Evolutionary conservation across 2,113 vertebrate genomes (phyloP), one percentile per base, ranked within the genome.

Genomic region (Rhabdornis inornatus): DNA sequence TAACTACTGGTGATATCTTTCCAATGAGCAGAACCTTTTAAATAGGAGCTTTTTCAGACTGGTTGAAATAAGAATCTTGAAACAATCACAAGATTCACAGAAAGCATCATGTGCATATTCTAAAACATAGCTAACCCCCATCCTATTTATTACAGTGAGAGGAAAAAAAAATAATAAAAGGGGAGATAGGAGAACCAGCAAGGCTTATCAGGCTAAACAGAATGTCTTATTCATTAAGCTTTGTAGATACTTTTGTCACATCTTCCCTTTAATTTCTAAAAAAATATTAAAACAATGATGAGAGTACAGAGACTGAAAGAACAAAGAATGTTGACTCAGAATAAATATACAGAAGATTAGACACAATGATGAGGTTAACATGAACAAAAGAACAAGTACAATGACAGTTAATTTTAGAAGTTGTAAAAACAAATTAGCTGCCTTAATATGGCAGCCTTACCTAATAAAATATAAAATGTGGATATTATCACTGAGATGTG

Each of bases 291-390:
- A 92, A 59, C 5, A 90, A 39, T 5, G 22, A 68, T 72, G 25
- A 86, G 30, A 78, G 15, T 68, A 82, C 25, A 82, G 23, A 56
- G 44, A 50, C 35, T 89, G 4, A 2, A 84, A 71, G 78, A 92
- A 89, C 55, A 93, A 95, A 92, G 74, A 66, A 57, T 90, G 47
- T 80, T 93, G 30, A 77, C 66, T 83, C 66, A 66, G 81, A 92
- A 92, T 88, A 93, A 91, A 74, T 90, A 83, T 70, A 55, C 45
- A 90, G 78, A 94, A 91, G 63, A 77, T 90, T 74, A 95, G 47
- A 91, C 24, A 65, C 33, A 75, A 77, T 86, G 56, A 65, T 90
- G 30, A 88, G 24, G 33, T 88, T 90, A 86, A 93, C 27, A 59
- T 30, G 56, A 91, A 78, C 24, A 82, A 83, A 95, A 78, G 45